Evolutionary conservation across 2,113 vertebrate genomes (phyloP), one percentile per base, ranked within the genome.

Genomic region (Sorex fumeus): DNA sequence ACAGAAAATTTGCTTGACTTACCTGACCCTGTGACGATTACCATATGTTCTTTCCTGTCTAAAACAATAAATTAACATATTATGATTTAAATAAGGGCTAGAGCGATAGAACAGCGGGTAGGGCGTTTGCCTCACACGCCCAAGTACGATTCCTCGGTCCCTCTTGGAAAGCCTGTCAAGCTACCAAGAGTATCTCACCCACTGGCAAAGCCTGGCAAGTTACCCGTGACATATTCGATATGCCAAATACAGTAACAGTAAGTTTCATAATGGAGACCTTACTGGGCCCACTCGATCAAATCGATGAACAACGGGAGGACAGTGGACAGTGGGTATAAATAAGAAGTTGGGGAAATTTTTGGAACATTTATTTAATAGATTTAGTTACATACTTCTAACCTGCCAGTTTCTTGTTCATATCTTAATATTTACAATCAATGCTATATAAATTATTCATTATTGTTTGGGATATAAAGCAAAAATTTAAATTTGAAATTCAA

Each of bases 401-500:
- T 34, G 12, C 12, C 76, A 9, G 79, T 78, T 75, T 36, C 18
- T 70, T 40, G 23, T 30, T 77, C 6, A 45, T 60, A 23, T n/a
- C 30, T 83, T 36, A 47, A 93, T 25, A 72, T 77, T 47, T 64
- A 2, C 1, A 40, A 28, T 50, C 43, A 71, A 9, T 21, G 7
- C 1, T 9, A 71, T 66, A 53, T 40, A 83, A 84, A 88, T 50
- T 47, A 13, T 34, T 66, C 8, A 43, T 30, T 69, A 1, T 1
- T 72, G 2, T 80, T 82, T 76, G 80, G 23, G 77, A 94, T 67
- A 5, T 47, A 67, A 69, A 50, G 40, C 60, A 88, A 88, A 71
- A 88, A 2, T 9, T 40, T 8, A 90, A 88, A 27, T 6, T 92
- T 93, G 76, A 11, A 83, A 28, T 11, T 91, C 27, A 53, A 32